Evolutionary conservation across 2,113 vertebrate genomes (phyloP).

Genomic region (Ginglymostoma cirratum): DNA sequence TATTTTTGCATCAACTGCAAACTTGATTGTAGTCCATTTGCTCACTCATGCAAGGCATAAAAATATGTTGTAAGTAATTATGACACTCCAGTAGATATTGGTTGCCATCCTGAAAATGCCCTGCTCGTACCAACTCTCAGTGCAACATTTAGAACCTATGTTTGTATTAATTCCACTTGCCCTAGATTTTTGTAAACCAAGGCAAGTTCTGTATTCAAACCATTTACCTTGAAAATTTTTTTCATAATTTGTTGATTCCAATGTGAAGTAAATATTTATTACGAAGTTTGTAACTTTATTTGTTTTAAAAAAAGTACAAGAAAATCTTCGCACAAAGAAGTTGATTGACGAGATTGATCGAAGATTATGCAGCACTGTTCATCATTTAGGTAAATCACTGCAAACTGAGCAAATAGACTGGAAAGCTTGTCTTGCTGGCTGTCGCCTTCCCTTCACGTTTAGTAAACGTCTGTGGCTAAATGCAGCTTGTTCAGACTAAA

Average conservation of each 20-base stretch:
- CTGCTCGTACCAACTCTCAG: too few species aligned
- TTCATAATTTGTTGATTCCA: background rate
- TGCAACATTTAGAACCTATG: background rate
- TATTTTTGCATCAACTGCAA: too few species aligned
- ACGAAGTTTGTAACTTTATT: background rate
- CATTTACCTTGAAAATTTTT: background rate
- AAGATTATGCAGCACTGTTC: background rate
- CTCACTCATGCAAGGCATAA: too few species aligned
- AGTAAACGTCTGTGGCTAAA: constrained; percentile 23
- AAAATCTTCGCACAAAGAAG: background rate
- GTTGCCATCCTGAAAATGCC: too few species aligned
- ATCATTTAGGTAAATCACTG: constrained; percentile 24
- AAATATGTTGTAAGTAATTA: too few species aligned
- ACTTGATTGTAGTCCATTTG: too few species aligned
- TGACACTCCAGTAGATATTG: too few species aligned
- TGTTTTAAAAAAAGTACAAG: background rate
- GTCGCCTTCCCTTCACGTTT: background rate
- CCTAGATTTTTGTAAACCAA: background rate
- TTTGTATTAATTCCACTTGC: background rate
- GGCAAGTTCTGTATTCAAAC: background rate
- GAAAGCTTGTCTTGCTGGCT: background rate
- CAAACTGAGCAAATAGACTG: constrained; percentile 20
- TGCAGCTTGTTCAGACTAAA: background rate
- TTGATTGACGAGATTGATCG: constrained; percentile 1
- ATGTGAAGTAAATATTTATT: background rate